phyloP scores from a whole-genome alignment of 2,113 vertebrate species.

The Gallinago jamesoni region DNA sequence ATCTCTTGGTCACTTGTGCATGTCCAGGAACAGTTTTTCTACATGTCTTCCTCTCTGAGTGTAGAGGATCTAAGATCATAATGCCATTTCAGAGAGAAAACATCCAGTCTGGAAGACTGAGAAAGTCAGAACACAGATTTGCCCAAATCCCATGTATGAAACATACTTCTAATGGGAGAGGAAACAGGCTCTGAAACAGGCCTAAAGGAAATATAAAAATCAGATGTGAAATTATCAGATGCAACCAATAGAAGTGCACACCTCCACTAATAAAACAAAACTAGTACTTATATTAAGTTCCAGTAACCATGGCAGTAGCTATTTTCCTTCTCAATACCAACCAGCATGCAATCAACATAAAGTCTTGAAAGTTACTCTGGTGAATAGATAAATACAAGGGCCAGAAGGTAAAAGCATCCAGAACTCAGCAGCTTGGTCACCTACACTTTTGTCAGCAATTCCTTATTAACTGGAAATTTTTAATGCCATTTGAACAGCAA shows the following conservation, averaged over 20 bases:
- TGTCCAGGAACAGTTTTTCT: not conserved
- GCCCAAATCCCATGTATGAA: not conserved
- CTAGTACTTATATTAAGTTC: not conserved
- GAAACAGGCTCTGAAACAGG: not conserved
- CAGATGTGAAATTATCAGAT: not conserved
- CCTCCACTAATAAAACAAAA: not conserved
- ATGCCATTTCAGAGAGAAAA: not conserved
- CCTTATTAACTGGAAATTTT: not conserved
- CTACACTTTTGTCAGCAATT: not conserved
- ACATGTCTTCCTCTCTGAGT: not conserved
- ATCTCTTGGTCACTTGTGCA: not conserved
- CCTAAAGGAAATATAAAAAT: not conserved
- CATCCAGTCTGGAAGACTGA: rapidly evolving
- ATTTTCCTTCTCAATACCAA: not conserved
- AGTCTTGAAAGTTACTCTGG: not conserved
- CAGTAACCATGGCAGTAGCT: not conserved
- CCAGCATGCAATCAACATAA: not conserved
- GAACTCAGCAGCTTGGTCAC: not conserved
- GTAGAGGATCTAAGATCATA: not conserved
- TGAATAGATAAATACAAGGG: not conserved
- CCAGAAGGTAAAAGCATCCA: not conserved
- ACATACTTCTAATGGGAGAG: not conserved
- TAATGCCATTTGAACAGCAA: not conserved
- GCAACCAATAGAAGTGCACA: not conserved
- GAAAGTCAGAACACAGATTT: not conserved